Evolutionary conservation across 2,113 vertebrate genomes (phyloP), one percentile per base, ranked within the genome.

Genomic region (Amblyopsis rosae): DNA sequence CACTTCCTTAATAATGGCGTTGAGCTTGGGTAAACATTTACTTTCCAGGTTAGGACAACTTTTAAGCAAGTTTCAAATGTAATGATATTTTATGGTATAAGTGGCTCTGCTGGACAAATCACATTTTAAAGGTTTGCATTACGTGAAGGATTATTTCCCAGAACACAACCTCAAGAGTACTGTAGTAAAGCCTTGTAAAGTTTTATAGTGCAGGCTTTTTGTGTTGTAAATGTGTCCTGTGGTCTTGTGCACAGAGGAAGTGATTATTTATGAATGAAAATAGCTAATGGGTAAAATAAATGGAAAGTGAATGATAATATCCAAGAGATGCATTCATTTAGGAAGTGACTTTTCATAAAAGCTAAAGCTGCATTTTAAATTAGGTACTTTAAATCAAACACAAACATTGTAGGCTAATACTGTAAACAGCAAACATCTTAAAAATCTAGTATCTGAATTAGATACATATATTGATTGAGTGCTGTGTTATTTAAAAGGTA

Each of bases 251-350:
- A 79, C 45, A 46, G 67, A 77, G 82, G 84, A 89, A 88, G 80
- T 82, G 73, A 83, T 89, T 88, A 86, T 87, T 88, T 85, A 88
- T 88, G 82, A 15, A 51, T 51, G 3, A 51, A 41, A 41, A 41
- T 41, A 41, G 3, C 10, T 51, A 15, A 6, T 12, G 50, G 50
- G 12, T n/a, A 53, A 53, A 26, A 13, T n/a, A 53, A 51, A 51
- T 13, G n/a, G 50, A 4, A 13, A 51, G 12, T 12, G 15, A 51
- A 51, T 9, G 12, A 51, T n/a, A 51, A 51, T 15, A 51, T 51
- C 4, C 15, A n/a, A 51, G 15, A 12, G 15, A 51, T 12, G 35
- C 35, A 19, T 19, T 19, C 19, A 19, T 19, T 19, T 19, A 19
- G 19, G 19, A 19, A 19, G 19, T 19, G 26, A 26, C 26, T 26